phyloP scores from a whole-genome alignment of 2,113 vertebrate genomes.

The Podocnemis expansa region DNA sequence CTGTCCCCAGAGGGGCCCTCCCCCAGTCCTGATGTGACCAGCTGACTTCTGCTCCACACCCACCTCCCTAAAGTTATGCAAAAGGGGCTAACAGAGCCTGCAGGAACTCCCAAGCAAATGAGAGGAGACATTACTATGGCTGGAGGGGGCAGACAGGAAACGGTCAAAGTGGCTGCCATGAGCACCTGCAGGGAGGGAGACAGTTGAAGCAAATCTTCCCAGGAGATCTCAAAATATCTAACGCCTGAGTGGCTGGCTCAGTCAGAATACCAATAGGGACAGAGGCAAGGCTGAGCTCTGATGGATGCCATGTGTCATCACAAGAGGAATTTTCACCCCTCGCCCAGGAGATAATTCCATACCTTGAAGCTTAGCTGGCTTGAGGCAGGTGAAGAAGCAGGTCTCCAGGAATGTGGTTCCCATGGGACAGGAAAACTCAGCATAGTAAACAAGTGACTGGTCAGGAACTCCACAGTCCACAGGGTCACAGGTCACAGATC shows the following conservation, averaged over 20 bases:
- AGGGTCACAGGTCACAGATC: constrained; percentile 82
- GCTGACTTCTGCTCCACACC: neutral
- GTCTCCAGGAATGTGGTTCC: constrained; percentile 88
- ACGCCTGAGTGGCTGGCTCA: neutral
- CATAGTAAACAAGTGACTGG: constrained; percentile 86
- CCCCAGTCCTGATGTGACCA: neutral
- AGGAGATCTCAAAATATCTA: neutral
- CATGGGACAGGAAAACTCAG: constrained; percentile 86
- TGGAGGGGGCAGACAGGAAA: neutral
- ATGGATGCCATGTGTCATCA: neutral
- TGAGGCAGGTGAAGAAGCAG: constrained; percentile 90
- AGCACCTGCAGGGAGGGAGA: neutral
- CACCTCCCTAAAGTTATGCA: neutral
- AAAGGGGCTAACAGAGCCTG: neutral
- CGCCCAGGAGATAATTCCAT: neutral
- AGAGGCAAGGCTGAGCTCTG: neutral
- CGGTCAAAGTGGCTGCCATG: neutral
- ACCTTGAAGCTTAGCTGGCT: constrained; percentile 97
- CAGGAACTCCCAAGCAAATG: neutral
- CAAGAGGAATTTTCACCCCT: neutral
- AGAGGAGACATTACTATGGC: neutral
- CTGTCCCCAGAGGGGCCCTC: accelerated
- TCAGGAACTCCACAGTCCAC: constrained; percentile 88
- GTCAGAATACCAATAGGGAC: neutral
- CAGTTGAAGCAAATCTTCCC: accelerated